A percentile compares a stretch with the other conserved stretches of the same genome.
Conservation (phyloP, 2,113 vertebrate genomes). For the Equus quagga region DNA sequence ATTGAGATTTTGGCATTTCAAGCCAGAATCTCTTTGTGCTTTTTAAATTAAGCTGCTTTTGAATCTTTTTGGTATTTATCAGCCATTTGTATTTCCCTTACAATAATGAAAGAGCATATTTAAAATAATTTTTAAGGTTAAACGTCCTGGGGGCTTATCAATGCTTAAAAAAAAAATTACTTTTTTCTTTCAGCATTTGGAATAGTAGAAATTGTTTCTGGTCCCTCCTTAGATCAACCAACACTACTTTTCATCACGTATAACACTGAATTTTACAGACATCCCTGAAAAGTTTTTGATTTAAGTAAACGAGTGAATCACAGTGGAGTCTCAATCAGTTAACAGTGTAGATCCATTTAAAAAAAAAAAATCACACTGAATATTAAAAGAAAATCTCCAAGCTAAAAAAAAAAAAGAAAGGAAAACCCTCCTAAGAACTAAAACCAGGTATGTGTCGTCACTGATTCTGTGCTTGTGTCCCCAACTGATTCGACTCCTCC, state of each 20-base stretch:
- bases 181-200: conserved; percentile 75
- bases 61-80: conserved; percentile 76
- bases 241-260: conserved; percentile 74
- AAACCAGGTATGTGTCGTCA: conserved; percentile 58
- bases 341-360: conserved; percentile 78
- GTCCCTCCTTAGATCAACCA: conserved; percentile 85
- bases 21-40: conserved; percentile 77
- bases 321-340: conserved; percentile 87
- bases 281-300: conserved; percentile 83
- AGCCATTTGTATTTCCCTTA: conserved; percentile 72
- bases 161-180: conserved; percentile 36
- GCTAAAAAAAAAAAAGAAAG: conserved; percentile 56
- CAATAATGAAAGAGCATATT: conserved; percentile 68
- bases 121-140: conserved; percentile 71
- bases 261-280: conserved; percentile 80
- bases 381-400: conserved; percentile 76
- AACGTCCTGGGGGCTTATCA: conserved; percentile 37
- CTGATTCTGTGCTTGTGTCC: conserved; percentile 74
- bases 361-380: conserved; percentile 75
- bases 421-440: conserved; percentile 44
- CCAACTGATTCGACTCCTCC: conserved; percentile 60
- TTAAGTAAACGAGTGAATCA: conserved; percentile 87
- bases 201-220: conserved; percentile 84
- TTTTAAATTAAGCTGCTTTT: conserved; percentile 76
- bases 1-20: conserved; percentile 51